Conservation (phyloP, 2,113 vertebrate species). For the Nothocercus julius region DNA sequence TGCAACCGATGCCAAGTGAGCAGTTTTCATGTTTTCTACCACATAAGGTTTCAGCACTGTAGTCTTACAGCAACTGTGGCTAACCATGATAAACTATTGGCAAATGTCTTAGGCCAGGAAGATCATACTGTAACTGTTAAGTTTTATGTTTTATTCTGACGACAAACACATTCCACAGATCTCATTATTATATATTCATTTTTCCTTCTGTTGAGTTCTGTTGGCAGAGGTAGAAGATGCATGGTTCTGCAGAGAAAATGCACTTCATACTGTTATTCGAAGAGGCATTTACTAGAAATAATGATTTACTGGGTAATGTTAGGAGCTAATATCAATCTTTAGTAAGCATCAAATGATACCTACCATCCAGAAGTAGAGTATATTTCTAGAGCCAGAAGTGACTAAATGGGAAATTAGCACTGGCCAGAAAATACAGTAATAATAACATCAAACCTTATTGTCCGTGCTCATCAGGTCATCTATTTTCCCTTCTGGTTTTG, state of each 20-base stretch:
- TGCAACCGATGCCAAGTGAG: not conserved
- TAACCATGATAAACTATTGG: not conserved
- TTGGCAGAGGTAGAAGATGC: not conserved
- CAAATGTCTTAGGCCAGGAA: not conserved
- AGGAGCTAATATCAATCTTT: not conserved
- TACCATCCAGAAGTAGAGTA: not conserved
- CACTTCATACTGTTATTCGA: not conserved
- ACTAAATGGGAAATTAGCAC: not conserved
- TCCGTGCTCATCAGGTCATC: not conserved
- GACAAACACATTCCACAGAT: not conserved
- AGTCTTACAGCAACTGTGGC: not conserved
- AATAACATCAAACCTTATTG: not conserved
- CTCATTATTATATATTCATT: not conserved
- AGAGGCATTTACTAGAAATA: not conserved
- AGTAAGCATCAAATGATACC: not conserved
- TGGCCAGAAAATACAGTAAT: not conserved
- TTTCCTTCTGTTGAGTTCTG: not conserved
- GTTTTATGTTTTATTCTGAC: not conserved
- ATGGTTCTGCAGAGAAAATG: not conserved
- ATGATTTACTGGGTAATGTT: not conserved
- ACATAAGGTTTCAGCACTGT: not conserved
- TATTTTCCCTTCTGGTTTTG: conserved; percentile 30
- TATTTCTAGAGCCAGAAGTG: not conserved
- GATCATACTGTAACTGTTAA: not conserved
- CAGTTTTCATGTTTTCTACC: not conserved